A percentile compares a stretch with the other conserved stretches of the same genome.
Conservation (phyloP, 2,888 invertebrate genomes). For the Cheilosia vernalis region DNA sequence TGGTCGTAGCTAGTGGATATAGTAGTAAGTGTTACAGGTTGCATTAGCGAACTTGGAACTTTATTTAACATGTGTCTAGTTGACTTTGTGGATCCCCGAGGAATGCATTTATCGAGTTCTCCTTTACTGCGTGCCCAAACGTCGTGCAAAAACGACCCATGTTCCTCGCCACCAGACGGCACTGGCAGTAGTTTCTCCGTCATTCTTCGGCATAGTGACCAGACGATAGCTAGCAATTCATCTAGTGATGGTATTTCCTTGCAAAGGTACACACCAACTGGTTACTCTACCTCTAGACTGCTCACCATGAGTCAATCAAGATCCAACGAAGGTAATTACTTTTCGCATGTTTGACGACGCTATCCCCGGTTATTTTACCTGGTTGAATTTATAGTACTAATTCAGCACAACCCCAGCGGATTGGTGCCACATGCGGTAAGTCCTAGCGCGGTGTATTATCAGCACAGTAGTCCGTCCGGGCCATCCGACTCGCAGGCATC, state of each 20-base stretch:
- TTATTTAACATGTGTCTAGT: constrained; percentile 76
- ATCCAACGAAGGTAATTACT: constrained; percentile 79
- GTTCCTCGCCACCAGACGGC: constrained; percentile 80
- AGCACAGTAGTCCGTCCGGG: constrained; percentile 80
- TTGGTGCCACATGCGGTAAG: constrained; percentile 84
- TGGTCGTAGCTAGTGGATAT: constrained; percentile 91
- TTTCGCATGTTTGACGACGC: no score
- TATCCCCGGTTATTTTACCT: not conserved
- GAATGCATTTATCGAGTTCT: constrained; percentile 81
- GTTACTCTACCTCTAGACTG: constrained; percentile 78
- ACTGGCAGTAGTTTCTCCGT: constrained; percentile 80
- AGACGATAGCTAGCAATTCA: constrained; percentile 77
- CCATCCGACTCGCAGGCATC: constrained; percentile 75
- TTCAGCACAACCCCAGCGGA: constrained; percentile 84
- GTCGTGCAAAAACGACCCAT: constrained; percentile 80
- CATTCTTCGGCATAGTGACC: constrained; percentile 81
- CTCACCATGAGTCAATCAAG: constrained; percentile 79
- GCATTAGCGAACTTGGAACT: not conserved
- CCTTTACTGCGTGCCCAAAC: constrained; percentile 79
- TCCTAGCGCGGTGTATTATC: constrained; percentile 85
- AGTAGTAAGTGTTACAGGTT: constrained; percentile 87
- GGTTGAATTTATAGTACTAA: constrained; percentile 77
- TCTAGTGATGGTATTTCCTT: constrained; percentile 77
- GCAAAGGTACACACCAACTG: constrained; percentile 81
- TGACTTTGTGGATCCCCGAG: constrained; percentile 83